These are phyloP conservation scores for Mirounga angustirostris DNA, from an alignment of 2,113 vertebrate species.

Conservation along the genomic window DNA sequence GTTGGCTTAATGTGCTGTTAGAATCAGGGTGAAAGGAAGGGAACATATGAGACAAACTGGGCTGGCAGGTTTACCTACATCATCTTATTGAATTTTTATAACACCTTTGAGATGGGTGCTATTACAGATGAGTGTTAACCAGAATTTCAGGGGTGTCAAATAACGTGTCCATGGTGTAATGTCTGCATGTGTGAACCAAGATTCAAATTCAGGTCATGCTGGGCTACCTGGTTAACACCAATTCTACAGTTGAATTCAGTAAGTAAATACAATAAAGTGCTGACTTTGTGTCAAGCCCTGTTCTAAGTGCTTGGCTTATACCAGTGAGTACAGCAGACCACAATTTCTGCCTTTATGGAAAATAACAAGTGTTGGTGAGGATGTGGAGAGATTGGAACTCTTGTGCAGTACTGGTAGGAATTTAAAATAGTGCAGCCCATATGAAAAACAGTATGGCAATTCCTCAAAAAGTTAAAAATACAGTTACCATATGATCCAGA, in stretches of 20 bases:
- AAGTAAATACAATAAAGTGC: background rate
- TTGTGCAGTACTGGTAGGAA: background rate
- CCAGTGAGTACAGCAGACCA: background rate
- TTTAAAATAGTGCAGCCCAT: background rate
- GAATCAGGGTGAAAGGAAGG: background rate
- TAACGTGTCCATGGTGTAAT: background rate
- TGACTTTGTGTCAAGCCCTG: background rate
- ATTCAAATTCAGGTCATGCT: background rate
- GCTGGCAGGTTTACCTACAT: background rate
- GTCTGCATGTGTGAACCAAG: background rate
- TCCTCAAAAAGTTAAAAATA: slow-evolving; percentile 7
- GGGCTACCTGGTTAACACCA: background rate
- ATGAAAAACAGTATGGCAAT: background rate
- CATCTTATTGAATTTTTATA: background rate
- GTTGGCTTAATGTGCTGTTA: background rate
- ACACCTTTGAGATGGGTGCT: background rate
- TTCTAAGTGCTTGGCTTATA: background rate
- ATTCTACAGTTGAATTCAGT: background rate
- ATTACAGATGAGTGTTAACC: background rate
- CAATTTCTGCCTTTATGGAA: background rate
- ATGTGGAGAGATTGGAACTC: background rate
- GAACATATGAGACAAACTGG: background rate
- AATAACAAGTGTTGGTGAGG: background rate
- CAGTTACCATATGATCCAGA: background rate
- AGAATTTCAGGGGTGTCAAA: background rate